Evolutionary conservation across 2,113 vertebrate genomes (phyloP), one percentile per base, ranked within the genome.

Genomic region (Chionodraco myersi): DNA sequence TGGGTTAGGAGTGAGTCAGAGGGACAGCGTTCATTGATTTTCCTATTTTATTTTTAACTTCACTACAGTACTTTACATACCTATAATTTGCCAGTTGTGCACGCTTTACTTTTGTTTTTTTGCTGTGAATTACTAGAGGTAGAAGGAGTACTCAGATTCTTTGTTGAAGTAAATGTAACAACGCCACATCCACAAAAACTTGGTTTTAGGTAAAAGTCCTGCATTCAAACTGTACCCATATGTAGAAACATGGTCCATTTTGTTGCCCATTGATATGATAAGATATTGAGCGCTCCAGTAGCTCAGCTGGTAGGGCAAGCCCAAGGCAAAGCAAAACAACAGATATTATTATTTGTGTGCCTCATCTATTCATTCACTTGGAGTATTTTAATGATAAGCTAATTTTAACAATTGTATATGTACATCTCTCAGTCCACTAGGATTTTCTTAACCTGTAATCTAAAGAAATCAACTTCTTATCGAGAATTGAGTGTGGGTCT

Each of bases 1-100:
- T 72, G n/a, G 47, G 18, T 69, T 59, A 72, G 75, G 67, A 23
- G 48, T 1, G 21, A 77, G 75, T 86, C 80, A 85, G 71, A 69
- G 10, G 15, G 57, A 16, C 58, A 10, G 56, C 30, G 47, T 76
- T 48, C 64, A 71, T 79, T 36, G 8, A 72, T 58, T 75, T 49
- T 63, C 67, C 5, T 51, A 15, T 34, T 64, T 51, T 7, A 44
- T 23, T 75, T 69, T 47, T 11, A 67, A 56, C 56, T 34, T 30
- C 45, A 60, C 3, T 45, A 21, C 45, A 60, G 2, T 45, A 21
- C 16, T 78, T 77, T 66, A 41, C 58, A 73, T 48, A 47, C 57
- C 18, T 9, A n/a, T 6, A 8, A 44, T 18, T 11, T 67, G 14
- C 5, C 49, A 16, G 18, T 36, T 79, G 47, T 53, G 62, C 16